phyloP scores from a whole-genome alignment of 2,888 invertebrate genomes.

The Lypha dubia region DNA sequence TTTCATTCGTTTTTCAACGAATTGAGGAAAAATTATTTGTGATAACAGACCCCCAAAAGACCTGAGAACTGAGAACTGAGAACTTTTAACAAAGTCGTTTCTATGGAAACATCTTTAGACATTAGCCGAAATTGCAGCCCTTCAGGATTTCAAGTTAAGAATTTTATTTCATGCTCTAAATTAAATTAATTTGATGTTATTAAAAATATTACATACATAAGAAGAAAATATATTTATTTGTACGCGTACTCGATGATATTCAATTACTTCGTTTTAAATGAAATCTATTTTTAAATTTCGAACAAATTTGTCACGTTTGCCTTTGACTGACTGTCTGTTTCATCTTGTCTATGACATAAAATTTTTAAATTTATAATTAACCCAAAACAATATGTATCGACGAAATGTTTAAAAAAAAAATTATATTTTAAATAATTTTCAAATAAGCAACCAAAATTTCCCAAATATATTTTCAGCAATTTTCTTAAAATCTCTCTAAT shows the following conservation, averaged over 20 bases:
- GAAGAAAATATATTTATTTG: too few species aligned
- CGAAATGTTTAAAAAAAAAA: neutral
- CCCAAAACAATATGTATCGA: too few species aligned
- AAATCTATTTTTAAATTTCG: neutral
- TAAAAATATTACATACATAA: neutral
- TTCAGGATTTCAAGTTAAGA: too few species aligned
- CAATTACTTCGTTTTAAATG: neutral
- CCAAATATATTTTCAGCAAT: neutral
- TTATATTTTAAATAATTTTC: neutral
- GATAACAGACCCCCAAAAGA: too few species aligned
- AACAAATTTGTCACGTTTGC: neutral
- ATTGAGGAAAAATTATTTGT: too few species aligned
- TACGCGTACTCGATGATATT: neutral
- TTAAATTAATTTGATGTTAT: neutral
- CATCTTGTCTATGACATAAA: neutral
- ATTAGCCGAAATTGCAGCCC: too few species aligned
- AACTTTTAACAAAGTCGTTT: too few species aligned
- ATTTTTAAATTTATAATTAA: neutral
- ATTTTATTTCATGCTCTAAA: too few species aligned
- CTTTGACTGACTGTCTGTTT: neutral
- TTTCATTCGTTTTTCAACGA: too few species aligned
- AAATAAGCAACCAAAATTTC: neutral
- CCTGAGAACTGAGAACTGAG: too few species aligned
- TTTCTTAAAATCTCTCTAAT: constrained; percentile 3
- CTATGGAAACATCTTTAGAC: too few species aligned